Conservation (phyloP, 2,888 invertebrate genomes). For the Sycophila texana region DNA sequence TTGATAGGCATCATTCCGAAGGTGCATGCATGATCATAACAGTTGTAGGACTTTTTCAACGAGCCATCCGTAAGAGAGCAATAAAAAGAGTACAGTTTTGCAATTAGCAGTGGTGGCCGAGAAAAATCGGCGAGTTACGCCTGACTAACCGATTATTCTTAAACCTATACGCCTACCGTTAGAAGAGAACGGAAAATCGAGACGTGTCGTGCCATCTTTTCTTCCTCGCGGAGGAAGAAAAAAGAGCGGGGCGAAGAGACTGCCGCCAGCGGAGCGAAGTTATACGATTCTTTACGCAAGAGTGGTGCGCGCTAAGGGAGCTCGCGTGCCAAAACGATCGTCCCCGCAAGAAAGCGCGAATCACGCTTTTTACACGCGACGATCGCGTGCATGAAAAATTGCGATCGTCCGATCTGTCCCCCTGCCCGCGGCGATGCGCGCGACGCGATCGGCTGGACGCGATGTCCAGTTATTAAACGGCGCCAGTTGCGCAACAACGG, state of each 20-base stretch:
- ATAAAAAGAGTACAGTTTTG: too few species aligned
- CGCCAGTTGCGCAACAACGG: conserved; percentile 34
- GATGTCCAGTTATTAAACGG: conserved; percentile 12
- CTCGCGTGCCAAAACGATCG: conserved; percentile 39
- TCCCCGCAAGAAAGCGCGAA: neutral
- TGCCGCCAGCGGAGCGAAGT: conserved; percentile 49
- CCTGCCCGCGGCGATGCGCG: too few species aligned
- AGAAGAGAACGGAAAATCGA: conserved; percentile 47
- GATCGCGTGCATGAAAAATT: conserved; percentile 17
- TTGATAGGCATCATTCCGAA: too few species aligned
- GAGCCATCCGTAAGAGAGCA: too few species aligned
- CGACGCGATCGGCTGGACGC: conserved; percentile 18
- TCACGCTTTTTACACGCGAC: conserved; percentile 32
- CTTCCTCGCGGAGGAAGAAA: conserved; percentile 49
- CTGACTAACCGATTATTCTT: neutral
- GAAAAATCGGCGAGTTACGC: too few species aligned
- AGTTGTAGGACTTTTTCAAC: too few species aligned
- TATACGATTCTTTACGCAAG: conserved; percentile 30
- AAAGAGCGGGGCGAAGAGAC: conserved; percentile 48
- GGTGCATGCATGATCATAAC: too few species aligned
- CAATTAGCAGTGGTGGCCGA: too few species aligned
- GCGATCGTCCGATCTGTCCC: neutral
- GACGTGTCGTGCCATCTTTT: conserved; percentile 41
- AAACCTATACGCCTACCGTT: neutral
- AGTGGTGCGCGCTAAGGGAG: conserved; percentile 30